A percentile compares a stretch with the other conserved stretches of the same genome.
Conservation (phyloP, 2,113 vertebrate species). For the Ascaphus truei region DNA sequence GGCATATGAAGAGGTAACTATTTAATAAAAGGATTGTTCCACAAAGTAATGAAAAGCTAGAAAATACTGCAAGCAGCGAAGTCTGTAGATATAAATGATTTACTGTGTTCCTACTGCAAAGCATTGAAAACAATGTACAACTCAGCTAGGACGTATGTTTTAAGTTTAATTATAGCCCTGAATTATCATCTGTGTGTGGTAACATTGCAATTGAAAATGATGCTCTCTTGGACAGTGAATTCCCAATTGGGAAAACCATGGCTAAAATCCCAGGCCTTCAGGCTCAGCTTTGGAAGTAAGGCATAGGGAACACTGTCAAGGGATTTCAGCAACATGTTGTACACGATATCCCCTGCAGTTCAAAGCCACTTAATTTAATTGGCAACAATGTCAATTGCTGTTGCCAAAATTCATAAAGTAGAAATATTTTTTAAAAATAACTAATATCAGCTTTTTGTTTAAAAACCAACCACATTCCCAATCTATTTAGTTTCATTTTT, state of each 20-base stretch:
- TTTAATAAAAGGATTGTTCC: not conserved
- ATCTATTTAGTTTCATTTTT: too few species aligned
- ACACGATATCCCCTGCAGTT: not conserved
- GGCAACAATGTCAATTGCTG: not conserved
- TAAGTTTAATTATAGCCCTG: slow-evolving; percentile 8
- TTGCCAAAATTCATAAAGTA: too few species aligned
- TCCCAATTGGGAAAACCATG: slow-evolving; percentile 16
- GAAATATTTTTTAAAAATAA: too few species aligned
- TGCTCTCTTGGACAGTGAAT: slow-evolving; percentile 1
- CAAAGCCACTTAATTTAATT: slow-evolving; percentile 1
- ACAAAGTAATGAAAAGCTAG: not conserved
- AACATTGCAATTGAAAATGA: slow-evolving; percentile 15
- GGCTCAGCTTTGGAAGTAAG: not conserved
- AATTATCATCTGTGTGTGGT: slow-evolving; percentile 20
- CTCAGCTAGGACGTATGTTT: not conserved
- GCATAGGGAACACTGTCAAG: not conserved
- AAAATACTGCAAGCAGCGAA: not conserved
- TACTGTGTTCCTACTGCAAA: not conserved
- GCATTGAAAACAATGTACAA: not conserved
- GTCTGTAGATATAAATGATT: not conserved
- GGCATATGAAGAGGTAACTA: not conserved
- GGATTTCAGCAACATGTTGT: not conserved
- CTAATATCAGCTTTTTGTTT: too few species aligned
- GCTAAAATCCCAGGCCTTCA: slow-evolving; percentile 2
- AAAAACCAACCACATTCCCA: too few species aligned